Conservation (phyloP, 2,888 invertebrate genomes). For the Erebia ligea region DNA sequence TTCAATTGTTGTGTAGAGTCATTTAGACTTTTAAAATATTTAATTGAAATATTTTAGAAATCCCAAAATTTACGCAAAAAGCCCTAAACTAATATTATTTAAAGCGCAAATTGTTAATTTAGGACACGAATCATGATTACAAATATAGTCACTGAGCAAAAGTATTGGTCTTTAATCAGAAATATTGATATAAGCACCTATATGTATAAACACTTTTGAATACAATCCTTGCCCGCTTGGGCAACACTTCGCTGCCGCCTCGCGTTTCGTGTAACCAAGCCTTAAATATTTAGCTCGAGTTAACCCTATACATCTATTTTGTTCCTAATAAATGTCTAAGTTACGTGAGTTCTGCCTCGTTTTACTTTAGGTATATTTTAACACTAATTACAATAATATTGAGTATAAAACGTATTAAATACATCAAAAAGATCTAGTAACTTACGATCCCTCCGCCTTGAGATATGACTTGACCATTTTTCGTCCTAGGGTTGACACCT, state of each 20-base stretch:
- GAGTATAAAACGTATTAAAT: conserved; percentile 81
- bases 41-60: no score
- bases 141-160: no score
- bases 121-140: no score
- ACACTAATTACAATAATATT: conserved; percentile 71
- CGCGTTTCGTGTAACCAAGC: not conserved
- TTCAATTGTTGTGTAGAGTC: no score
- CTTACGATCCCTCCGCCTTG: conserved; percentile 58
- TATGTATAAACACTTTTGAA: no score
- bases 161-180: no score
- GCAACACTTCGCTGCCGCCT: not conserved
- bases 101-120: no score
- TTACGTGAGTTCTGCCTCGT: conserved; percentile 56
- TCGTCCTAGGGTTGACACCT: not conserved
- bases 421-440: conserved; percentile 74
- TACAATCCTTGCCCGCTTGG: no score
- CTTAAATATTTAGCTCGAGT: not conserved
- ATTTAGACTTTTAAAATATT: no score
- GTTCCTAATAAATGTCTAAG: conserved; percentile 54
- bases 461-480: conserved; percentile 30
- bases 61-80: no score
- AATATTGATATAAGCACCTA: no score
- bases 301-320: conserved; percentile 47
- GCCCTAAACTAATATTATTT: no score
- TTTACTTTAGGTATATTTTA: conserved; percentile 39